Evolutionary conservation across 2,888 invertebrate species (phyloP).

Genomic region (Smittia aterrima): DNA sequence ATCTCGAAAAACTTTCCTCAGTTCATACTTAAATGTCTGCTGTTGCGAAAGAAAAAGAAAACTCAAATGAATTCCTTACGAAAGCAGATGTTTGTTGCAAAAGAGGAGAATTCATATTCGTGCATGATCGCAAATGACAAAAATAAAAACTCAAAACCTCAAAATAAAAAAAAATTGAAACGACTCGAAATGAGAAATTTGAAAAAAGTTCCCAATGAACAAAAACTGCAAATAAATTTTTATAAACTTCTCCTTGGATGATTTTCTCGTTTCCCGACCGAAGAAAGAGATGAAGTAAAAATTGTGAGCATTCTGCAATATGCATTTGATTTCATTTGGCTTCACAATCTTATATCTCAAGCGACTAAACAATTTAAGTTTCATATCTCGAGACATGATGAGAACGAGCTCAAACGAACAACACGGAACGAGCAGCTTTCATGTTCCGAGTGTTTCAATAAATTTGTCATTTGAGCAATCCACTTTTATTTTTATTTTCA

Average conservation of each 20-base stretch:
- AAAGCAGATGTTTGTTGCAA: background rate
- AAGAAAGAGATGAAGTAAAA: background rate
- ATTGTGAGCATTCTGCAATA: background rate
- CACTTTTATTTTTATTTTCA: constrained; percentile 5
- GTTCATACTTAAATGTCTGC: background rate
- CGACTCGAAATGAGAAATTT: background rate
- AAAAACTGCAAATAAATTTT: too few species aligned
- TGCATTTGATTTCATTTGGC: background rate
- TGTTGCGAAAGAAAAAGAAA: too few species aligned
- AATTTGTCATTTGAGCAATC: background rate
- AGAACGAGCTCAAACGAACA: background rate
- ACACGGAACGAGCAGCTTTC: background rate
- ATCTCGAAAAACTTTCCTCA: background rate
- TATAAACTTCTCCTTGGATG: too few species aligned
- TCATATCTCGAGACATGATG: background rate
- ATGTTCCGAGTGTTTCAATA: background rate
- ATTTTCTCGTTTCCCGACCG: too few species aligned
- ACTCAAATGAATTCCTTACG: too few species aligned
- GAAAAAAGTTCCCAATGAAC: background rate
- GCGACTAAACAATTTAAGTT: background rate
- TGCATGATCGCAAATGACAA: background rate
- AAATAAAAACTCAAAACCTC: too few species aligned
- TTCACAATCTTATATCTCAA: background rate
- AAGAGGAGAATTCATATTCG: background rate
- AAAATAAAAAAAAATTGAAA: background rate